Base-by-base conservation (phyloP, 2,888 invertebrate species). In the Galerucella pusilla region DNA sequence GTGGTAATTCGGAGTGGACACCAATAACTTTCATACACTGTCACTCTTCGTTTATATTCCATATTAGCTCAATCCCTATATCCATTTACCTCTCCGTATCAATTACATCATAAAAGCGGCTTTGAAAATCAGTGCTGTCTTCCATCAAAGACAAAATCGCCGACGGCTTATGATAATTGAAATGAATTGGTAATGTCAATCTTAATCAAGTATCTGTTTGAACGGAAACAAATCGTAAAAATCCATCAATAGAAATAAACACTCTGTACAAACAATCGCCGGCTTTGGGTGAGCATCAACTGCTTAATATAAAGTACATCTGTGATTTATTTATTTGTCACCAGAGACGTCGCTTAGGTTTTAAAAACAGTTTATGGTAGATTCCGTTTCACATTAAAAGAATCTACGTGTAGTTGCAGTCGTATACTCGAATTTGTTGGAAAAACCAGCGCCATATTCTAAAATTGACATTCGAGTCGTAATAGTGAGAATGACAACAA, bases 221-320 rank as follows among this genome's bases (percentile, higher is more conserved):
- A 35, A 61, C 35, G 14, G 61, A 61, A 14, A 11, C n/a, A 35
- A 9, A 28, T 35, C 12, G 35, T 35, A 12, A 14, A 42, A 35
- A 61, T 61, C 16, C 14, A 28, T 61, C 28, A 35, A 61, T 61
- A 61, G 35, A 61, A 61, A 61, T 60, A 25, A 60, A 60, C 10
- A 60, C 12, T 12, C 28, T 35, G 35, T 28, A 28, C 12, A 61
- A 61, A 61, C 61, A 61, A 61, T 35, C 12, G 3, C 16, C 12
- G 35, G 9, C 14, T 28, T 61, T n/a, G 7, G 35, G 35, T 35
- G 28, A 61, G 61, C 35, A 35, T 25, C 59, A 16, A n/a, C 20
- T 20, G 11, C 49, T 49, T 49, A 49, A 49, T 49, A 14, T 12
- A 57, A 49, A 49, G 11, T 49, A 49, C 49, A 12, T 49, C 14